Evolutionary conservation across 2,113 vertebrate genomes (phyloP), one percentile per base, ranked within the genome.

Genomic region (Amphiprion percula): DNA sequence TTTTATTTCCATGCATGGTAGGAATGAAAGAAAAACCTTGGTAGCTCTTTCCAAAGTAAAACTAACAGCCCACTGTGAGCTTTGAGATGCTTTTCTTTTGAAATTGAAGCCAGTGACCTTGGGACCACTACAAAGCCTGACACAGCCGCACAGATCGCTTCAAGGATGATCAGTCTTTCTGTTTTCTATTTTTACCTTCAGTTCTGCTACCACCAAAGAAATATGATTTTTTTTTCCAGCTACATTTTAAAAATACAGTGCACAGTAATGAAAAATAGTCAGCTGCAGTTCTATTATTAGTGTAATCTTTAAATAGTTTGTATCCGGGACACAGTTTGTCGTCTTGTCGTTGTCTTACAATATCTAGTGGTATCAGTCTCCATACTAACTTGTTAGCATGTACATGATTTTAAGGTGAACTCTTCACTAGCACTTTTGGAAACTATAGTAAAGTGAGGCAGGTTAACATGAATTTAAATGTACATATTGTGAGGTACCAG

Each of bases 181-280:
- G 61, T 87, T 21, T 85, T 84, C 17, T 91, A 87, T 86, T 84
- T 87, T 66, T 74, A 85, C 82, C 82, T 83, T 72, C 63, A 85
- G 58, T 82, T 84, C 67, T 55, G 39, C 46, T 72, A 68, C 5
- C 28, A 26, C 54, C 60, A 62, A 68, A 67, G 70, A 78, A 46
- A 63, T 26, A 26, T 19, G 66, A 24, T 55, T 21, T 1, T 3
- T 26, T 47, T 21, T 53, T 37, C 10, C 33, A 37, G 49, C 26
- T 59, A 47, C 58, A 23, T 56, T 56, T 41, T 5, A 67, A 68
- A 62, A 71, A 63, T 62, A 70, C 56, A 68, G 41, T 15, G 73
- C 17, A 44, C 28, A 28, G 33, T 30, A 23, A 19, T 60, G 28
- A 82, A 65, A 59, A 67, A 58, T 33, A 28, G 46, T 65, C 39